Evolutionary conservation across 2,113 vertebrate genomes (phyloP), one percentile per base, ranked within the genome.

Genomic region (Caranx ignobilis): DNA sequence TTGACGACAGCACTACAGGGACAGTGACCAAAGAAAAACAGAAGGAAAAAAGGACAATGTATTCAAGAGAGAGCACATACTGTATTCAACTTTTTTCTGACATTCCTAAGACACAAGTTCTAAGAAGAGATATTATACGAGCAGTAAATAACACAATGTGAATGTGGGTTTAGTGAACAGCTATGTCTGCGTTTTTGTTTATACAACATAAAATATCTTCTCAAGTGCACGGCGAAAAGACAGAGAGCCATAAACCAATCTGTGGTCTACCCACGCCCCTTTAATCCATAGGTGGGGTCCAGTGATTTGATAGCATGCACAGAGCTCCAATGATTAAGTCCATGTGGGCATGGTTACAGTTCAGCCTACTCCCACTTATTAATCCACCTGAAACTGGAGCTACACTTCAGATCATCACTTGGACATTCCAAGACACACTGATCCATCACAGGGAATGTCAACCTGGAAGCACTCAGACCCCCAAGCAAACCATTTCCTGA

Each of bases 391-490:
- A 91, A 89, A 90, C 81, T 72, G 63, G 76, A 91, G 78, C 78
- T 65, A 77, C 47, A 80, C 84, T 63, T 84, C 64, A 79, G 71
- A 91, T 88, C 78, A 71, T 83, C 57, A 62, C 59, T 90, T 83
- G 64, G 62, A 87, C 90, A 84, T 89, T 90, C 87, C 86, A 77
- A 79, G 47, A 81, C 81, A 81, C 56, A 60, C 75, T 85, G 84
- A 93, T 92, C 88, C 84, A 90, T 94, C 90, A 93, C 71, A 61
- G 66, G 68, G 80, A 88, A 88, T 50, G 75, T 88, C 88, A 91
- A 88, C 84, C 88, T 91, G 92, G 89, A 92, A 94, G 80, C 87
- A 88, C 82, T 92, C 90, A 93, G 79, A 81, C 74, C 84, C 83
- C 79, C 75, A 88, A 85, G 84, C 70, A 87, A 88, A 91, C 87